phyloP scores from a whole-genome alignment of 2,113 vertebrate species.

The Campylomormyrus numenius region DNA sequence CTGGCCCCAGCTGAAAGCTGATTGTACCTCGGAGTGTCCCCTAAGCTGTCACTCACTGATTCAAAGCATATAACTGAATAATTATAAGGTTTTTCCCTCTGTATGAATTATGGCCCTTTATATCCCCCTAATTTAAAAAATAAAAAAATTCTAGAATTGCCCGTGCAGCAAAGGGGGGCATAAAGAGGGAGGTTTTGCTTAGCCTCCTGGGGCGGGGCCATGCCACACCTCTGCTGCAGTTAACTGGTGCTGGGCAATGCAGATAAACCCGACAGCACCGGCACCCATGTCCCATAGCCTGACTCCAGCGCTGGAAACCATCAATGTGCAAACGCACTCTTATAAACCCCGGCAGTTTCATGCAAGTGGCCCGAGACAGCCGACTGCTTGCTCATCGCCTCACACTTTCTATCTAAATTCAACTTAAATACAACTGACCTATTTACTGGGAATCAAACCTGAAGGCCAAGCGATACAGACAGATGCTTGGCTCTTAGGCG shows the following conservation, averaged over 20 bases:
- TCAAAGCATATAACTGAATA: not conserved
- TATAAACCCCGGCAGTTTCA: not conserved
- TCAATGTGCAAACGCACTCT: not conserved
- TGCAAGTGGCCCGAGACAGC: not conserved
- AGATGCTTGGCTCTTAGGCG: not conserved
- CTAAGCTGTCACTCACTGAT: not conserved
- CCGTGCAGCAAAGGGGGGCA: not conserved
- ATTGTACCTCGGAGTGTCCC: not conserved
- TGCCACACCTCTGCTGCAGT: not conserved
- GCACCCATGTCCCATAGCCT: not conserved
- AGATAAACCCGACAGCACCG: not conserved
- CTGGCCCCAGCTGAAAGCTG: not conserved
- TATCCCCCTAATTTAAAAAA: not conserved
- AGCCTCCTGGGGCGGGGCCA: not conserved
- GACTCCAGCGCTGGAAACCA: not conserved
- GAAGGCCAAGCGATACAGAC: not conserved
- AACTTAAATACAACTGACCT: conserved; percentile 1
- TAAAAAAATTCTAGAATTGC: not conserved
- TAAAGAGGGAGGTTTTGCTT: not conserved
- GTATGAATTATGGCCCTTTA: not conserved
- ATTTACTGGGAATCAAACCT: not conserved
- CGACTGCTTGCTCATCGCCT: not conserved
- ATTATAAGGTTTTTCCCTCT: not conserved
- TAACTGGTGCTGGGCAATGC: not conserved
- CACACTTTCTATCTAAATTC: not conserved